Conservation (phyloP, 2,888 invertebrate species). For the Macropis europaea region DNA sequence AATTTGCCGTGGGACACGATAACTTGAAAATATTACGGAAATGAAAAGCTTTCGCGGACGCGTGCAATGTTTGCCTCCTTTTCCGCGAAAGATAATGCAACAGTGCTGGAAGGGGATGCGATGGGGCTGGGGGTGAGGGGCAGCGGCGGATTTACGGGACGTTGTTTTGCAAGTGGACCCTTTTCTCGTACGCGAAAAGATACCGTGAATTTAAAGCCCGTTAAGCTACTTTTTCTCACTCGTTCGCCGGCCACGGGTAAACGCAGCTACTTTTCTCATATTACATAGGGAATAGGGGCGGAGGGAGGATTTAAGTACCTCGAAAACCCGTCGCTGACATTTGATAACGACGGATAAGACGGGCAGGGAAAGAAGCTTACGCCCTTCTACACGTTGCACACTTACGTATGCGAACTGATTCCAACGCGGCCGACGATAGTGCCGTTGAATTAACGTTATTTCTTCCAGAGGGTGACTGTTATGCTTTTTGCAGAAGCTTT, state of each 20-base stretch:
- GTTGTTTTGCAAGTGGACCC: constrained; percentile 70
- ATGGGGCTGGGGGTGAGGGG: too few species aligned
- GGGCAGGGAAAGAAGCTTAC: constrained; percentile 45
- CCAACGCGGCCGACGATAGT: constrained; percentile 18
- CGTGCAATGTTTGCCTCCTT: constrained; percentile 73
- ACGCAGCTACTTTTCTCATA: constrained; percentile 55
- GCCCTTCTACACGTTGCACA: constrained; percentile 18
- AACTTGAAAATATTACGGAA: constrained; percentile 79
- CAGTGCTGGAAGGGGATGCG: too few species aligned
- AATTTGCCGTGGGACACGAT: constrained; percentile 76
- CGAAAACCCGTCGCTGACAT: constrained; percentile 43
- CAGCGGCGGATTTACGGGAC: constrained; percentile 76
- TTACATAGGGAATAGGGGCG: constrained; percentile 49
- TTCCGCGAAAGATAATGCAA: constrained; percentile 78
- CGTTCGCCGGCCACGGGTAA: constrained; percentile 41
- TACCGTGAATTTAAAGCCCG: constrained; percentile 71
- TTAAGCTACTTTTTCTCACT: constrained; percentile 68
- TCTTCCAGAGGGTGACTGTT: background rate
- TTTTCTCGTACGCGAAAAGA: constrained; percentile 70
- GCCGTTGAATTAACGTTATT: constrained; percentile 28
- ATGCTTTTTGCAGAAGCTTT: background rate
- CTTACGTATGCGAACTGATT: constrained; percentile 36
- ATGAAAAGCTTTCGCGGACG: constrained; percentile 76
- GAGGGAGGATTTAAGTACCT: constrained; percentile 39
- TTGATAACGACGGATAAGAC: constrained; percentile 50